Base-by-base conservation (phyloP, 2,113 vertebrate species). In the Nymphicus hollandicus region DNA sequence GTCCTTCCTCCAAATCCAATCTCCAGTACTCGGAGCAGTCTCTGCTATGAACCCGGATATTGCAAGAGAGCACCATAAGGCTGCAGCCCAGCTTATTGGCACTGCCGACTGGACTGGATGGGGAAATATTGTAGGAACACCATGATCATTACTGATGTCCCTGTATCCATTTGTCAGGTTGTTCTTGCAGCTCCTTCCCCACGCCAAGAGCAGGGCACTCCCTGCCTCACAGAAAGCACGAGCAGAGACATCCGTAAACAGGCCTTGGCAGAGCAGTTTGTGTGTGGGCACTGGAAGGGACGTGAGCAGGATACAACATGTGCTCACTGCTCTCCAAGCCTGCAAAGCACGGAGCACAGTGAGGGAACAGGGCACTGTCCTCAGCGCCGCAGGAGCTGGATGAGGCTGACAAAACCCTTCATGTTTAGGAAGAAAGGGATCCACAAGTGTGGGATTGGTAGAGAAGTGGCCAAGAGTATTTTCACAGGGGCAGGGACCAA, bases 1-100 rank as follows among this genome's bases (percentile, higher is more conserved):
- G 46, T 1, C 27, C 24, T 13, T 41, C 53, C 24, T 12, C 22
- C 10, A 37, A 74, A 70, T 49, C 28, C 6, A 47, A 4, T 2
- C 46, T 29, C 70, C 58, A 33, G 3, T 0, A 11, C 55, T 24
- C 5, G 0, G 19, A 78, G 78, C 47, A 52, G 61, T 3, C 44
- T 23, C 78, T 60, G 0, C 63, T 6, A 0, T 0, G 1, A 39
- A 2, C 52, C 6, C 56, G 33, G n/a, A 25, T 25, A 5, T 29
- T 14, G 25, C 3, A 1, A 22, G 60, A 28, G 25, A 22, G 47
- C 31, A 13, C 35, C 5, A 8, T 4, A 19, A 29, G 28, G 66
- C 61, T 18, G 4, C 1, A 66, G 39, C 72, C 20, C 4, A 50
- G 65, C 73, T 58, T 2, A 7, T 23, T 29, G 37, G 61, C 70